These are phyloP conservation scores for Boloria euphrosyne DNA, from an alignment of 2,888 invertebrate species.

Conservation along the genomic window DNA sequence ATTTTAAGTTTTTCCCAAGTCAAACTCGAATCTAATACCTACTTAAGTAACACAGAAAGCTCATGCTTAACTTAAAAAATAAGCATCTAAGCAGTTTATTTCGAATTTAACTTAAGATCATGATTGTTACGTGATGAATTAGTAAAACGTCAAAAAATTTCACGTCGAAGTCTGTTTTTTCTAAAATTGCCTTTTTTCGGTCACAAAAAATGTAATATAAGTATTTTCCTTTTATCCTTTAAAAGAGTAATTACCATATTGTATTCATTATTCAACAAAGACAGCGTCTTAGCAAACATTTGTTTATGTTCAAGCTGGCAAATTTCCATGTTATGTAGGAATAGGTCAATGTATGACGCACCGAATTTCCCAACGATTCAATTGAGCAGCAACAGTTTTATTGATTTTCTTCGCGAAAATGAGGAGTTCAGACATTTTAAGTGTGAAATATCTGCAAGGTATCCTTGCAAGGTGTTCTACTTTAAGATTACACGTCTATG, in stretches of 20 bases:
- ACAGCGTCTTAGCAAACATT: slow-evolving; percentile 11
- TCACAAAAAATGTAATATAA: too few species aligned
- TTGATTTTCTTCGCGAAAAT: not conserved
- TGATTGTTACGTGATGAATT: too few species aligned
- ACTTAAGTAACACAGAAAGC: too few species aligned
- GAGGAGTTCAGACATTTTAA: not conserved
- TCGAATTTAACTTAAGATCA: too few species aligned
- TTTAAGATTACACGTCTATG: too few species aligned
- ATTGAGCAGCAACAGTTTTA: slow-evolving; percentile 11
- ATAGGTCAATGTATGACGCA: slow-evolving; percentile 16
- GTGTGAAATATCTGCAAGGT: not conserved
- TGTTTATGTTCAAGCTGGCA: slow-evolving; percentile 12
- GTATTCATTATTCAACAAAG: not conserved
- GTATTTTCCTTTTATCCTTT: not conserved
- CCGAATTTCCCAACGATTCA: slow-evolving; percentile 10
- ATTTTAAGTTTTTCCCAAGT: too few species aligned
- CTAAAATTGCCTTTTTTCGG: too few species aligned
- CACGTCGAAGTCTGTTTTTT: too few species aligned
- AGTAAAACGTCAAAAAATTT: too few species aligned
- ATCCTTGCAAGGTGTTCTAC: not conserved
- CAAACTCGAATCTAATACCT: too few species aligned
- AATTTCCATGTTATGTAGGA: slow-evolving; percentile 6
- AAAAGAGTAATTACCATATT: not conserved
- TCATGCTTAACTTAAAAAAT: too few species aligned
- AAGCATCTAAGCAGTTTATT: too few species aligned